Conservation (phyloP, 2,113 vertebrate genomes). For the Tupaia tana region DNA sequence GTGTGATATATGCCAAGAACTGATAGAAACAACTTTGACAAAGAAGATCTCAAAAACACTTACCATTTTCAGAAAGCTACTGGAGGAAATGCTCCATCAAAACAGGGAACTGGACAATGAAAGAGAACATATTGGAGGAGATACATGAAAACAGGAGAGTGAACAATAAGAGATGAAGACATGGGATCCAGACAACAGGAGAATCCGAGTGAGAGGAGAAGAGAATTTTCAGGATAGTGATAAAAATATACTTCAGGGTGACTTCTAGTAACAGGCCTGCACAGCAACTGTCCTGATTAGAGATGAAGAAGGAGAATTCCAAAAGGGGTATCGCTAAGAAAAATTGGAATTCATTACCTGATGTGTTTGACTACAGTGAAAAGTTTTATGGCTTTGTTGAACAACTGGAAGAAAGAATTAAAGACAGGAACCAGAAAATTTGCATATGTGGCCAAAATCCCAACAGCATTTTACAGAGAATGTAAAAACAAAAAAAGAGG, state of each 20-base stretch:
- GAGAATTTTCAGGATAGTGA: neutral
- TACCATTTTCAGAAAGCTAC: conserved; percentile 4
- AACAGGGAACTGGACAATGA: neutral
- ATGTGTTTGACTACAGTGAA: neutral
- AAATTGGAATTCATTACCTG: neutral
- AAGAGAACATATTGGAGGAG: neutral
- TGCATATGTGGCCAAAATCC: too few species aligned
- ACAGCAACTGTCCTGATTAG: neutral
- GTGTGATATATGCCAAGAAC: neutral
- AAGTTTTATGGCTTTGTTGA: neutral
- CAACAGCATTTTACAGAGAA: neutral
- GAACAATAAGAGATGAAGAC: neutral
- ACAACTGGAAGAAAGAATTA: neutral
- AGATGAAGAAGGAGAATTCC: neutral
- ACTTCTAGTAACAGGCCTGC: neutral
- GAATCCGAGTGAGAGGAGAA: neutral
- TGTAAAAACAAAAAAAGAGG: neutral
- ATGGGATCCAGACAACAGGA: neutral
- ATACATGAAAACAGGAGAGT: too few species aligned
- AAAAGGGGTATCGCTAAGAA: neutral
- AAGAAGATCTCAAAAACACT: conserved; percentile 25
- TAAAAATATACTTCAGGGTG: neutral
- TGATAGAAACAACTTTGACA: conserved; percentile 27
- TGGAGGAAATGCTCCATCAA: neutral
- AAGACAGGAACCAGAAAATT: neutral